Percentiles rank a stretch among this genome's conserved stretches.
These are phyloP conservation scores for Gastrophysa polygoni DNA, from an alignment of 2,888 invertebrate genomes.

Conservation along the genomic window DNA sequence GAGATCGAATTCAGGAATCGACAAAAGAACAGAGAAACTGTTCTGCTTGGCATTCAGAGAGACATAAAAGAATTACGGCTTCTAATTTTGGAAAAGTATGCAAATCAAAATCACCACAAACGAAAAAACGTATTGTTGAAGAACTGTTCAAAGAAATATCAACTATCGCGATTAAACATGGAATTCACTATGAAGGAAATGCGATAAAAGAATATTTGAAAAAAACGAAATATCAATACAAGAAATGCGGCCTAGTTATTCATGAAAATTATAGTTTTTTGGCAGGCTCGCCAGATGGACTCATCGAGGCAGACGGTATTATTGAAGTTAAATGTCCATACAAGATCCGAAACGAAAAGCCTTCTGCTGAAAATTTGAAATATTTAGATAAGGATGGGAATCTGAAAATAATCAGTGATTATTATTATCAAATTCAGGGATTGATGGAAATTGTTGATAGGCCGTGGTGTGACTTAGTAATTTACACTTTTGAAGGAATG, in stretches of 20 bases:
- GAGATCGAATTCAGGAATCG: no score
- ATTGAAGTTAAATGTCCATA: conserved; percentile 7
- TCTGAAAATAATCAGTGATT: neutral
- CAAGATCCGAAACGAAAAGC: neutral
- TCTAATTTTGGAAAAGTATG: no score
- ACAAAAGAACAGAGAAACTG: no score
- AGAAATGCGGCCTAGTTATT: neutral
- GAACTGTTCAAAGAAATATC: neutral
- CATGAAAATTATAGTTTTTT: conserved; percentile 6
- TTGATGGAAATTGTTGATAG: no score
- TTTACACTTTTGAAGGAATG: neutral
- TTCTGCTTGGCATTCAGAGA: no score
- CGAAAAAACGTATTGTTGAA: neutral
- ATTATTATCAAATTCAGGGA: conserved; percentile 3
- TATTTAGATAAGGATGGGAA: conserved; percentile 5
- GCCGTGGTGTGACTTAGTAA: conserved; percentile 3
- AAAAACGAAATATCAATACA: neutral
- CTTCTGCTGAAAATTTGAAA: neutral
- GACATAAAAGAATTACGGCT: no score
- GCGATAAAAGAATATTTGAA: neutral
- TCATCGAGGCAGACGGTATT: conserved; percentile 3
- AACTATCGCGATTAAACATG: neutral
- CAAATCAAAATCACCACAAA: no score
- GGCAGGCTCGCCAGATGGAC: conserved; percentile 2
- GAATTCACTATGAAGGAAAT: neutral